Evolutionary conservation across 2,797 vertebrate species (phyloP).

Genomic region (Halcyon leucocephala): DNA sequence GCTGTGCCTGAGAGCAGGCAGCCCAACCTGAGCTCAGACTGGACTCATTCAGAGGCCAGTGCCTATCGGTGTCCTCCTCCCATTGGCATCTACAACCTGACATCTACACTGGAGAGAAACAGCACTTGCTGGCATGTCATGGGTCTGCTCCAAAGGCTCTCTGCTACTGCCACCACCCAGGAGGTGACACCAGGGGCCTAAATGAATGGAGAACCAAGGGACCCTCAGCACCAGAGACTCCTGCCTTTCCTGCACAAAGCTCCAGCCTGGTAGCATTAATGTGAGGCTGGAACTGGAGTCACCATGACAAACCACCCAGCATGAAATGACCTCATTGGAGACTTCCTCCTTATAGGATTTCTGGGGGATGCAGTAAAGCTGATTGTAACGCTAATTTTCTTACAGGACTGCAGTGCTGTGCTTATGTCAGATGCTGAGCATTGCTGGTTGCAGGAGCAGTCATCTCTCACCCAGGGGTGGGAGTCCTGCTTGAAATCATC

Average conservation of each 20-base stretch:
- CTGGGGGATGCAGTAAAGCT: neutral
- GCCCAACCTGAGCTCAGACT: neutral
- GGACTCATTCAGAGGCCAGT: neutral
- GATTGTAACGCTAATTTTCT: neutral
- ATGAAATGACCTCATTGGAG: neutral
- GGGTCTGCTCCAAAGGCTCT: neutral
- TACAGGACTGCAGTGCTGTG: neutral
- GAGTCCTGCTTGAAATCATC: neutral
- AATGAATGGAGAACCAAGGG: neutral
- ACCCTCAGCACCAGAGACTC: neutral
- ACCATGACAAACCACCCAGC: neutral
- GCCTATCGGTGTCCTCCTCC: neutral
- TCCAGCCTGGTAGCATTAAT: neutral
- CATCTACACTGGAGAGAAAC: neutral
- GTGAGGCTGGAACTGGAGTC: neutral
- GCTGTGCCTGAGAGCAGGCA: neutral
- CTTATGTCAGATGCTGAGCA: neutral
- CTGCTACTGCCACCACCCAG: neutral
- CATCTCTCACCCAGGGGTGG: neutral
- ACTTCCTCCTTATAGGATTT: neutral
- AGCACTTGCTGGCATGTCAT: neutral
- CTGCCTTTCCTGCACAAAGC: neutral
- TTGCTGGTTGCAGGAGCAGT: rapidly evolving
- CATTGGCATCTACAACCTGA: neutral
- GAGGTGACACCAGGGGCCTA: neutral